Evolutionary conservation across 2,113 vertebrate species (phyloP).

Genomic region (Hippocampus comes): DNA sequence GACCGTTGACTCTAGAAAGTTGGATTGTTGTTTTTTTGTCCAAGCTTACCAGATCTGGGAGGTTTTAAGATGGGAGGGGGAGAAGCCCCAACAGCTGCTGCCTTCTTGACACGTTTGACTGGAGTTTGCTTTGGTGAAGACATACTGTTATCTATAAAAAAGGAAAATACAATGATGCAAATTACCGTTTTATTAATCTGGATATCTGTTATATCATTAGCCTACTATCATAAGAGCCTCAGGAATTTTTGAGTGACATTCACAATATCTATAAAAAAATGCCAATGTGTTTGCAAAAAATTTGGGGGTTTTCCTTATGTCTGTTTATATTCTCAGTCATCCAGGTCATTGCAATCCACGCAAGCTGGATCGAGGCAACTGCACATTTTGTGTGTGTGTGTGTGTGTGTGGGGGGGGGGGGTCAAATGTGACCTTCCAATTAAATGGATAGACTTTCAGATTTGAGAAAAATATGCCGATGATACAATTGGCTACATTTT

Average conservation of each 20-base stretch:
- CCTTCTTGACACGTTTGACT: slow-evolving; percentile 16
- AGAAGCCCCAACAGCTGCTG: neutral
- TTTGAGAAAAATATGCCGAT: no score
- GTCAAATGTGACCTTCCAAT: no score
- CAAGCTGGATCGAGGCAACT: no score
- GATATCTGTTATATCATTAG: neutral
- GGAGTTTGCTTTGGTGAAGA: slow-evolving; percentile 39
- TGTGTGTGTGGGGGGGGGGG: no score
- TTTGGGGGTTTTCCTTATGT: no score
- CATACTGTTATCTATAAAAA: slow-evolving; percentile 37
- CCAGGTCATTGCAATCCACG: no score
- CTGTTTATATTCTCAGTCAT: no score
- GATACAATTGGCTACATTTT: no score
- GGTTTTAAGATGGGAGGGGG: slow-evolving; percentile 17
- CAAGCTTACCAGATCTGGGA: slow-evolving; percentile 42
- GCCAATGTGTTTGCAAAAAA: no score
- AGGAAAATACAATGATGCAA: neutral
- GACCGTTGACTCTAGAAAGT: neutral
- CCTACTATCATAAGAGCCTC: neutral
- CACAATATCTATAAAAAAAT: no score
- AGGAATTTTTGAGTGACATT: neutral
- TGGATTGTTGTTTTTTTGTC: neutral
- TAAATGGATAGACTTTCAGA: no score
- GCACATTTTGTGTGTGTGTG: no score
- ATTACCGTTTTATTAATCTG: neutral